Percentiles rank a stretch among this genome's conserved stretches.
These are phyloP conservation scores for Lapara coniferarum DNA, from an alignment of 2,888 invertebrate genomes.

Conservation along the genomic window DNA sequence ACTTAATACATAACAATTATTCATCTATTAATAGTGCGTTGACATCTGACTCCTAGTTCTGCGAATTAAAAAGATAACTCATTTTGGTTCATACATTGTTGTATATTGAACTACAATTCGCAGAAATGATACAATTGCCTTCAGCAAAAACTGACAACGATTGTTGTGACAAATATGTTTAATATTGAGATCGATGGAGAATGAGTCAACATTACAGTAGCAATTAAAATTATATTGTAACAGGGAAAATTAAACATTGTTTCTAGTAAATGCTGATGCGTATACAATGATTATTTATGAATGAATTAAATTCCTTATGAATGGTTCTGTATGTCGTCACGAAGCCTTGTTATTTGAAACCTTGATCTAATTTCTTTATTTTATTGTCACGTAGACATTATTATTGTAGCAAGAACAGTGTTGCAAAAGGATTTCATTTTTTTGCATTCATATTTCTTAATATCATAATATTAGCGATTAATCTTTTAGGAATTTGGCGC, in stretches of 20 bases:
- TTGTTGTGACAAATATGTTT: slow-evolving; percentile 68
- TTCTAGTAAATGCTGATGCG: neutral
- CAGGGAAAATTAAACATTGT: neutral
- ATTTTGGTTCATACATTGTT: slow-evolving; percentile 48
- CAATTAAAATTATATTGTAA: neutral
- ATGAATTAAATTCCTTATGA: slow-evolving; percentile 8
- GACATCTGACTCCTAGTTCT: slow-evolving; percentile 44
- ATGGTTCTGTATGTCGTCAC: neutral
- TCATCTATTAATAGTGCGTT: slow-evolving; percentile 46
- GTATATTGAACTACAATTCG: slow-evolving; percentile 43
- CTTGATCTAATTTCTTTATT: slow-evolving; percentile 10
- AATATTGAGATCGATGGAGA: slow-evolving; percentile 53
- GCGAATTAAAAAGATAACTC: slow-evolving; percentile 51
- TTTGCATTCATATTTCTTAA: neutral
- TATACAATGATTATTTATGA: neutral
- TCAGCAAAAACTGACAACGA: slow-evolving; percentile 73
- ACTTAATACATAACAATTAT: slow-evolving; percentile 37
- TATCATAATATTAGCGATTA: no score
- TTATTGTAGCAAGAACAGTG: neutral
- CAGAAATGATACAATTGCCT: slow-evolving; percentile 62
- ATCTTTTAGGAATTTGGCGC: no score
- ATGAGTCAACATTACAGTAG: slow-evolving; percentile 55
- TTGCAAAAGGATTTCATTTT: neutral
- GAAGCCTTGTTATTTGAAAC: neutral
- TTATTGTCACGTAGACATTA: neutral